A percentile compares a stretch with the other conserved stretches of the same genome.
These are phyloP conservation scores for Lochmaea capreae DNA, from an alignment of 2,888 invertebrate genomes.

Conservation along the genomic window DNA sequence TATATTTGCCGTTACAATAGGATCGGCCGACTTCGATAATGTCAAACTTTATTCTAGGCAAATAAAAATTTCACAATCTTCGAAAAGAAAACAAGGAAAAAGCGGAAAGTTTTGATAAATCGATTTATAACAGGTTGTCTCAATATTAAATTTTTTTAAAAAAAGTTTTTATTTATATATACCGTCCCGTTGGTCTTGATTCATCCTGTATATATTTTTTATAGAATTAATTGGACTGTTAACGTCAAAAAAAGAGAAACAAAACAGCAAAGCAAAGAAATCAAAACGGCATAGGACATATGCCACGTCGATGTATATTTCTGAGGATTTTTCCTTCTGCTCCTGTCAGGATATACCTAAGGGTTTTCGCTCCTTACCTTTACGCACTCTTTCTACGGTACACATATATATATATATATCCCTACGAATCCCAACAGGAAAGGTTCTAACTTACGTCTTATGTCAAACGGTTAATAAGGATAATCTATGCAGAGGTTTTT, in stretches of 20 bases:
- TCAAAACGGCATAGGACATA: background rate
- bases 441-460: slow-evolving; percentile 41
- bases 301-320: slow-evolving; percentile 11
- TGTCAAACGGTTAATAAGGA: slow-evolving; percentile 46
- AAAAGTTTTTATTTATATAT: too few relatives aligned
- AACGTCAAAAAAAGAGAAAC: too few relatives aligned
- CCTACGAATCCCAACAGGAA: slow-evolving; percentile 39
- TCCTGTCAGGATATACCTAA: slow-evolving; percentile 31
- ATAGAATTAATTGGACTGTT: too few relatives aligned
- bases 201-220: background rate
- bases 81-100: background rate
- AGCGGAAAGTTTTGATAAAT: background rate
- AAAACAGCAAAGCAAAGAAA: slow-evolving; percentile 9
- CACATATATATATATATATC: slow-evolving; percentile 42
- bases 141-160: too few relatives aligned
- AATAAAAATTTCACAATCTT: slow-evolving; percentile 24
- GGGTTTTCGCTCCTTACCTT: slow-evolving; percentile 34
- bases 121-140: too few relatives aligned
- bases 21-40: slow-evolving; percentile 28
- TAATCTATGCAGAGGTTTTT: slow-evolving; percentile 45
- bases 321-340: slow-evolving; percentile 25
- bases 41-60: slow-evolving; percentile 38
- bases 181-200: too few relatives aligned
- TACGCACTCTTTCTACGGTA: slow-evolving; percentile 40
- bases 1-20: slow-evolving; percentile 35